phyloP scores from a whole-genome alignment of 2,797 vertebrate genomes.

The Gephyroberyx darwinii region DNA sequence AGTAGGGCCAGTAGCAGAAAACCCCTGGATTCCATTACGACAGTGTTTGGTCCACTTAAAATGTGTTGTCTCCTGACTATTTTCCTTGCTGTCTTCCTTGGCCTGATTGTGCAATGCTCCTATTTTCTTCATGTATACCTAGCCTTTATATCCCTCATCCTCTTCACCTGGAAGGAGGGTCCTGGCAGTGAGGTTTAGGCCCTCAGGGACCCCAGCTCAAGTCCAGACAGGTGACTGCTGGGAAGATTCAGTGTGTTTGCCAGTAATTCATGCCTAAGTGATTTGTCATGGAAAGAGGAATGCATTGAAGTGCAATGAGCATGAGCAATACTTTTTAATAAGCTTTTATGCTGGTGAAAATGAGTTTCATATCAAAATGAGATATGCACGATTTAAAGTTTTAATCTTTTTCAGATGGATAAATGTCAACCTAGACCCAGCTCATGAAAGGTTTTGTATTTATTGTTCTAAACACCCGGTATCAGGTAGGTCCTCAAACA shows the following conservation, averaged over 20 bases:
- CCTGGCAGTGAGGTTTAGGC: neutral
- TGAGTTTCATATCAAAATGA: no score
- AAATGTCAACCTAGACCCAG: no score
- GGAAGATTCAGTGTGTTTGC: neutral
- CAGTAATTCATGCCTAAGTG: neutral
- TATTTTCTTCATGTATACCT: neutral
- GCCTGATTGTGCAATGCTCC: neutral
- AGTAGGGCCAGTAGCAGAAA: conserved; percentile 15
- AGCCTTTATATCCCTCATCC: neutral
- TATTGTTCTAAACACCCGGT: no score
- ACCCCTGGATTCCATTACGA: conserved; percentile 29
- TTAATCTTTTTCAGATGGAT: no score
- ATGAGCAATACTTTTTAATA: no score
- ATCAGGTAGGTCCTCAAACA: no score
- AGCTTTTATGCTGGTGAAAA: no score
- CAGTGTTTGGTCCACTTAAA: neutral
- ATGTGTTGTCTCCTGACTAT: neutral
- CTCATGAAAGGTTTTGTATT: no score
- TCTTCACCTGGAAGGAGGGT: neutral
- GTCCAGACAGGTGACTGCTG: conserved; percentile 9
- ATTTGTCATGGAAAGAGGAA: no score
- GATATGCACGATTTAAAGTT: no score
- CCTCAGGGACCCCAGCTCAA: neutral
- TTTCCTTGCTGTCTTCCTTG: neutral
- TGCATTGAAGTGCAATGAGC: no score